Percentiles rank a stretch among this genome's conserved stretches.
phyloP scores from a whole-genome alignment of 2,888 invertebrate genomes.

The Lysandra coridon region DNA sequence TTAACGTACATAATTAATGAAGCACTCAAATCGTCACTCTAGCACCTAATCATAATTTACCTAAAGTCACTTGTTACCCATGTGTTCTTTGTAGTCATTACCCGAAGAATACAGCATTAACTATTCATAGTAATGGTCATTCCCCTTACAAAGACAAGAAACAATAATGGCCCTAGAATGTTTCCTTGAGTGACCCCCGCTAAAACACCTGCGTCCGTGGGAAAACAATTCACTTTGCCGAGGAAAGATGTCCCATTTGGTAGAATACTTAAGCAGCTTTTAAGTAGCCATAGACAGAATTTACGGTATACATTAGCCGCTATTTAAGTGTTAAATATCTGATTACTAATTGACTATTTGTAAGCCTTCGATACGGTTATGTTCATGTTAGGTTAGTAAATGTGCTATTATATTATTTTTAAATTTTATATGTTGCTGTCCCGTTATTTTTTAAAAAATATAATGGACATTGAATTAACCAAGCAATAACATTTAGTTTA shows the following conservation, averaged over 20 bases:
- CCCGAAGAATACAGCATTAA: slow-evolving; percentile 48
- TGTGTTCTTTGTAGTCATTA: slow-evolving; percentile 45
- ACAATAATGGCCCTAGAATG: slow-evolving; percentile 44
- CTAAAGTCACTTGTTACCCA: slow-evolving; percentile 33
- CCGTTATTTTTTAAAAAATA: too few species aligned
- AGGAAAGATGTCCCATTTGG: slow-evolving; percentile 34
- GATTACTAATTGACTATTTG: slow-evolving; percentile 20
- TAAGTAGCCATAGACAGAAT: slow-evolving; percentile 2
- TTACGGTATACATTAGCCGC: not conserved
- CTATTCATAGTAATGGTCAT: slow-evolving; percentile 54
- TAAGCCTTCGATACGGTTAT: not conserved
- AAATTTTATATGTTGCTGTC: not conserved
- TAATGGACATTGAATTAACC: too few species aligned
- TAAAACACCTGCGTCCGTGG: slow-evolving; percentile 54
- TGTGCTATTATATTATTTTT: not conserved
- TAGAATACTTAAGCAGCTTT: slow-evolving; percentile 30
- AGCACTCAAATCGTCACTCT: slow-evolving; percentile 5
- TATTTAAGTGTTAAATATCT: slow-evolving; percentile 18
- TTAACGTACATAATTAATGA: slow-evolving; percentile 5
- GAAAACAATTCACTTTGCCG: slow-evolving; percentile 42
- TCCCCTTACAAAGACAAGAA: slow-evolving; percentile 43
- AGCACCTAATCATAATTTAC: slow-evolving; percentile 18
- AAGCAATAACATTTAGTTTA: too few species aligned
- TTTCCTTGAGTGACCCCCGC: slow-evolving; percentile 44
- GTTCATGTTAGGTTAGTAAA: not conserved